Evolutionary conservation across 64 coral and sea anemone species (phyloP).

Genomic region (Actinia tenebrosa): DNA sequence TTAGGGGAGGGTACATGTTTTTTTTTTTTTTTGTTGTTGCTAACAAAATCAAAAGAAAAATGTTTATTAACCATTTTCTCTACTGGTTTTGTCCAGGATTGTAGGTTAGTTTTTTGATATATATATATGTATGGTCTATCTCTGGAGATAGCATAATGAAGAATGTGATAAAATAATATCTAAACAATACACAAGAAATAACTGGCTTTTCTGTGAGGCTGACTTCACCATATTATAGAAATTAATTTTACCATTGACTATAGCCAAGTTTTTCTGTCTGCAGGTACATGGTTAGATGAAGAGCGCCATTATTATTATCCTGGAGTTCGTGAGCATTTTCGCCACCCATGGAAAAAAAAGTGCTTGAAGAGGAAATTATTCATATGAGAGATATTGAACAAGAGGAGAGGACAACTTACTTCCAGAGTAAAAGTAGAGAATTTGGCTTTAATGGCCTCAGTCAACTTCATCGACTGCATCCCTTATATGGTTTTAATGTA

Average conservation of each 20-base stretch:
- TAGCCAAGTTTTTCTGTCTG: not conserved
- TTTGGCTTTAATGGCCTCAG: conserved; percentile 51
- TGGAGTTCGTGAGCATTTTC: conserved; percentile 52
- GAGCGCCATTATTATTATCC: conserved; percentile 60
- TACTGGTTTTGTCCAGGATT: too few species aligned
- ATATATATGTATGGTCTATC: not conserved
- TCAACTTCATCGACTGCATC: conserved; percentile 50
- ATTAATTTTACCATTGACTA: not conserved
- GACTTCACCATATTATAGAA: not conserved
- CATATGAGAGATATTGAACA: conserved; percentile 50
- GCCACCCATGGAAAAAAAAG: conserved; percentile 47
- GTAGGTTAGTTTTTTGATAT: not conserved
- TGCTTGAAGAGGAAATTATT: conserved; percentile 44
- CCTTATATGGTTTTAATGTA: conserved; percentile 60
- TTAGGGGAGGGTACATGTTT: too few species aligned
- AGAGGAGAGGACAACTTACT: conserved; percentile 47
- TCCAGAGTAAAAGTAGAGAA: conserved; percentile 44
- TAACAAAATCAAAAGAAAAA: too few species aligned
- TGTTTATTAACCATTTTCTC: too few species aligned
- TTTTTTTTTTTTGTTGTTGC: too few species aligned
- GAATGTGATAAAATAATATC: not conserved
- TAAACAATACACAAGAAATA: not conserved
- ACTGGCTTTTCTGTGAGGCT: not conserved
- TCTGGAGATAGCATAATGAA: not conserved
- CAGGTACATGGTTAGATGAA: conserved; percentile 45